Percentiles rank a stretch among this genome's conserved stretches.
Conservation (phyloP, 2,797 vertebrate genomes). For the Pipistrellus pipistrellus region DNA sequence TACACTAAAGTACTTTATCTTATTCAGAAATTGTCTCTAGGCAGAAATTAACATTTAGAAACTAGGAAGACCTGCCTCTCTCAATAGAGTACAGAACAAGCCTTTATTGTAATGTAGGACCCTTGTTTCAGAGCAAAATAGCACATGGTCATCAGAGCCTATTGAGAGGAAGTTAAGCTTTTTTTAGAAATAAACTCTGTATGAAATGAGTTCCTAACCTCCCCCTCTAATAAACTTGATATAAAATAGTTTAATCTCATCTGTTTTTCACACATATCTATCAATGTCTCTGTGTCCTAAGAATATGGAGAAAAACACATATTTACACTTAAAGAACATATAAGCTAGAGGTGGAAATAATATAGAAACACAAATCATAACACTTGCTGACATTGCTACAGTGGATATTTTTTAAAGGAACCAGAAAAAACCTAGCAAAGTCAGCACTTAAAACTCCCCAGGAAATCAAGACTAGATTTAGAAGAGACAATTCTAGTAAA, state of each 20-base stretch:
- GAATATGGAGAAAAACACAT: background rate
- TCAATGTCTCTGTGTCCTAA: background rate
- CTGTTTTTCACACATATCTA: background rate
- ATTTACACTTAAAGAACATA: background rate
- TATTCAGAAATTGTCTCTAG: constrained; percentile 46
- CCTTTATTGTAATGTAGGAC: background rate
- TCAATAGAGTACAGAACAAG: background rate
- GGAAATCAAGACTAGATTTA: background rate
- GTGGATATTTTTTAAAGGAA: background rate
- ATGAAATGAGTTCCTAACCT: constrained; percentile 22
- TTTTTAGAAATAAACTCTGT: constrained; percentile 52
- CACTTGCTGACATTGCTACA: background rate
- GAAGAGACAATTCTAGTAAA: background rate
- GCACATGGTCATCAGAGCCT: background rate
- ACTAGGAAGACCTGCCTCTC: background rate
- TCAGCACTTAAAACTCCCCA: background rate
- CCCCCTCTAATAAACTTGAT: constrained; percentile 39
- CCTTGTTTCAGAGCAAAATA: constrained; percentile 29
- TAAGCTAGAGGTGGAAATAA: background rate
- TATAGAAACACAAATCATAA: background rate
- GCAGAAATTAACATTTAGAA: constrained; percentile 59
- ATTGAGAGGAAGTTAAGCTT: constrained; percentile 30
- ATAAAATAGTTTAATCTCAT: background rate
- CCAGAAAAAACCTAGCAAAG: background rate
- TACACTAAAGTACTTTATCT: constrained; percentile 50